Conservation (phyloP, 1,140 invertebrate genomes). For the Cyclargus thomasi region DNA sequence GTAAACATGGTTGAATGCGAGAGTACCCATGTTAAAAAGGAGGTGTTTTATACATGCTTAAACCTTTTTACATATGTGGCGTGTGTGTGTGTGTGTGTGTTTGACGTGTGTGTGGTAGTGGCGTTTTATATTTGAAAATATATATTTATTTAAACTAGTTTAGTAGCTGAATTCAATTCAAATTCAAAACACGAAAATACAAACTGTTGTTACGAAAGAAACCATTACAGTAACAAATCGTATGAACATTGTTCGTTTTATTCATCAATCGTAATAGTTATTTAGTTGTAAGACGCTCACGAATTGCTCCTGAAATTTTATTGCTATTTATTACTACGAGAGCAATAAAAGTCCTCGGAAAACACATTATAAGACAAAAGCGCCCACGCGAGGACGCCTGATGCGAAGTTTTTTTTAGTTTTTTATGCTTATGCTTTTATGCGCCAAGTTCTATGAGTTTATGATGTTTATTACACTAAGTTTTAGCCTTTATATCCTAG, state of each 20-base stretch:
- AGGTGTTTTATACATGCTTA: no score
- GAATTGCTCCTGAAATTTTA: constrained; percentile 6
- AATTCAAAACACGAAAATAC: background rate
- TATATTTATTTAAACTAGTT: no score
- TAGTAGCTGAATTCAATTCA: background rate
- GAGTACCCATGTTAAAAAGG: no score
- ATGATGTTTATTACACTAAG: background rate
- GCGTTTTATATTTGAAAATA: no score
- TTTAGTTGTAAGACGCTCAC: background rate
- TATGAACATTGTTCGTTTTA: background rate
- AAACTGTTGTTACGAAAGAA: background rate
- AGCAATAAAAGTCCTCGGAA: background rate
- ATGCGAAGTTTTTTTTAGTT: background rate
- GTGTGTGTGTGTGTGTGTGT: no score
- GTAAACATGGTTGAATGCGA: no score
- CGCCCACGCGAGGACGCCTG: background rate
- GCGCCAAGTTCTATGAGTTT: background rate
- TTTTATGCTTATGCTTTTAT: background rate
- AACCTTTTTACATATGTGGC: no score
- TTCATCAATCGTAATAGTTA: background rate
- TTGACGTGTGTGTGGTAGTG: no score
- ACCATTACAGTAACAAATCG: background rate
- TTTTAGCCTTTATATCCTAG: no score
- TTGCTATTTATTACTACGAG: constrained; percentile 2
- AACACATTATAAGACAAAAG: constrained; percentile 6